Base-by-base conservation (phyloP, 2,797 vertebrate genomes). In the Rhynchonycteris naso region DNA sequence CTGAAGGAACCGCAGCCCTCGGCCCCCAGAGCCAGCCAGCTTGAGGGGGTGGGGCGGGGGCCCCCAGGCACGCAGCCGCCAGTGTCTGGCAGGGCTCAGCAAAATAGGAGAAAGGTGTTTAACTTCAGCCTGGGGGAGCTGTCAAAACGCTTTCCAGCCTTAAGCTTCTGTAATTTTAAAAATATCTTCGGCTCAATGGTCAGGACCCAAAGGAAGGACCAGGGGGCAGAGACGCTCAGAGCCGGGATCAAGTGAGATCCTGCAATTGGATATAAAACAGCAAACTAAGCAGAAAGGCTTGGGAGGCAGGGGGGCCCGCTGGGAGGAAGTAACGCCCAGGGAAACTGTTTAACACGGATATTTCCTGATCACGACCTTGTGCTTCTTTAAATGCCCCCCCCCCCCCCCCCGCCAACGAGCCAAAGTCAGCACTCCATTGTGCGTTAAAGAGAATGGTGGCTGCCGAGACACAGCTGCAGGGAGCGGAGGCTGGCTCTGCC, bases 1-100 rank as follows among this genome's bases (percentile, higher is more conserved):
- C 22, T 6, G 26, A 13, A 7, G 19, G 43, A 72, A 33, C 59
- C 47, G 22, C 47, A 7, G 43, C 43, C 2, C 3, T 12, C 33
- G 50, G 28, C 12, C 0, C 4, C 16, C 9, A 0, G 24, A 74
- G 47, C n/a, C 33, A 0, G 9, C 0, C 0, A 0, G 0, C 4
- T 43, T 7, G 43, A 43, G 43, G 43, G 43, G 43, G 3, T 5
- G 3, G 21, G 35, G n/a, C n/a, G n/a, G 33, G 65, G 47, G 21
- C 6, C 61, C 7, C 0, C 2, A 16, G 59, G 30, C 3, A 0
- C n/a, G 35, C 2, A 0, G 30, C 2, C 0, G 30, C 22, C 22
- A 2, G 30, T 30, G 68, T 47, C 72, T 50, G 28, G n/a, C 81
- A 84, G 35, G 13, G 28, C 28, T 79, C 26, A 9, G 81, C 68